A percentile compares a stretch with the other conserved stretches of the same genome.
Evolutionary conservation across 2,888 invertebrate species (phyloP).

Genomic region (Lysandra bellargus): DNA sequence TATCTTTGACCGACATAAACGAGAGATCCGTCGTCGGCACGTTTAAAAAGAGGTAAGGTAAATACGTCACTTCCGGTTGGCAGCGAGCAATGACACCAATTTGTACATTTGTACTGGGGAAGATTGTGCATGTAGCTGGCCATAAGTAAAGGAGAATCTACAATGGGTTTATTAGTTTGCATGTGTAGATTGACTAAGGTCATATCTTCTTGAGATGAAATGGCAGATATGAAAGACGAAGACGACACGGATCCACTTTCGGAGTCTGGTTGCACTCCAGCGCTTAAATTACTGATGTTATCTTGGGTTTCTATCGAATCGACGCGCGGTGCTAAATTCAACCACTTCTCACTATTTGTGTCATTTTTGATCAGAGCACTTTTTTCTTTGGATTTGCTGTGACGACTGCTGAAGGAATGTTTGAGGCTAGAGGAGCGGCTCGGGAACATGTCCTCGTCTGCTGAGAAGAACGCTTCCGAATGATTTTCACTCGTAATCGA

Average conservation of each 20-base stretch:
- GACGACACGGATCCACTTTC: conserved; percentile 91
- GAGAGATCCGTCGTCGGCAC: conserved; percentile 86
- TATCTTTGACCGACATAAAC: conserved; percentile 85
- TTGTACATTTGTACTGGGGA: conserved; percentile 89
- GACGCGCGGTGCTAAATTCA: conserved; percentile 61
- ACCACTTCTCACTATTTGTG: conserved; percentile 67
- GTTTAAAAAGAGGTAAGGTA: conserved; percentile 89
- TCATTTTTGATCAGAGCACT: conserved; percentile 80
- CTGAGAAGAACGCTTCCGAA: conserved; percentile 95
- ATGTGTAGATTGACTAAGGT: conserved; percentile 95
- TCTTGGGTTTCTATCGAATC: conserved; percentile 63
- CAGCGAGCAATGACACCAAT: conserved; percentile 88
- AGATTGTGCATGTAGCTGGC: conserved; percentile 96
- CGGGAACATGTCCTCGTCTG: conserved; percentile 91
- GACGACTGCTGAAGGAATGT: conserved; percentile 80
- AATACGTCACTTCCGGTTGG: conserved; percentile 88
- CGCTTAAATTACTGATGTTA: conserved; percentile 66
- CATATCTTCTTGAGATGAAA: conserved; percentile 95
- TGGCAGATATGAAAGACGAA: conserved; percentile 93
- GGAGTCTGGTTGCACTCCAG: conserved; percentile 81
- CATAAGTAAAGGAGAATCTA: conserved; percentile 96
- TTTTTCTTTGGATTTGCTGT: conserved; percentile 73
- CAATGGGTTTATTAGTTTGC: conserved; percentile 95
- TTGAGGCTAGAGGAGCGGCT: conserved; percentile 85
- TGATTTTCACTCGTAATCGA: conserved; percentile 95